Evolutionary conservation across 2,113 vertebrate genomes (phyloP), one percentile per base, ranked within the genome.

Genomic region (Rhadina sibilatrix): DNA sequence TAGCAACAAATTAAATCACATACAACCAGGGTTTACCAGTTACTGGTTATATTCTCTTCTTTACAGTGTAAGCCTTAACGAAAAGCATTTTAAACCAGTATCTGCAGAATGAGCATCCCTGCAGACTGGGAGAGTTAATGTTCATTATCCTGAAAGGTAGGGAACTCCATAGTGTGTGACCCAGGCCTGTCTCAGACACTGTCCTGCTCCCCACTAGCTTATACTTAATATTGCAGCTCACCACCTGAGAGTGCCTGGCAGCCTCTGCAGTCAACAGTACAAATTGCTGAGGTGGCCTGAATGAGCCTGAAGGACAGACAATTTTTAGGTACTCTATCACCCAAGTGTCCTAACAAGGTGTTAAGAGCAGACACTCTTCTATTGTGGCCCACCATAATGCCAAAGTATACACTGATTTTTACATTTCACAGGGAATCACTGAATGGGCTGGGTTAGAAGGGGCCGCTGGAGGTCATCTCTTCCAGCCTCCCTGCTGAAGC

Each of bases 1-100:
- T 79, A 97, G 57, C 53, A 68, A 82, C 70, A 93, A 94, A 68
- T 91, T 91, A 87, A 97, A 94, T 86, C 24, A 75, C 2, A 6
- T 10, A 35, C 21, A 59, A 5, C 5, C 0, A 0, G 7, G 25
- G 8, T n/a, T 71, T 52, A 31, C 14, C 16, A n/a, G 24, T 59
- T 52, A 44, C 21, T 5, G 22, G 21, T 22, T 59, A 27, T 10
- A 77, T 22, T 52, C 16, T 23, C 28, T 37, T 63, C 17, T 66
- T 66, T 35, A 23, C 4, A 20, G 21, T 11, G 7, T 40, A 47
- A 72, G 16, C 5, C 24, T 10, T 65, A 72, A 47, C 31, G 25
- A 59, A 90, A 57, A 64, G 4, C 7, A 78, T 65, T 59, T 85
- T 6, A 65, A 35, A 40, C 40, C n/a, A 59, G 25, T 15, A 37